Percentiles rank a stretch among this genome's conserved stretches.
phyloP scores from a whole-genome alignment of 2,797 vertebrate genomes.

The Sus cebifrons region DNA sequence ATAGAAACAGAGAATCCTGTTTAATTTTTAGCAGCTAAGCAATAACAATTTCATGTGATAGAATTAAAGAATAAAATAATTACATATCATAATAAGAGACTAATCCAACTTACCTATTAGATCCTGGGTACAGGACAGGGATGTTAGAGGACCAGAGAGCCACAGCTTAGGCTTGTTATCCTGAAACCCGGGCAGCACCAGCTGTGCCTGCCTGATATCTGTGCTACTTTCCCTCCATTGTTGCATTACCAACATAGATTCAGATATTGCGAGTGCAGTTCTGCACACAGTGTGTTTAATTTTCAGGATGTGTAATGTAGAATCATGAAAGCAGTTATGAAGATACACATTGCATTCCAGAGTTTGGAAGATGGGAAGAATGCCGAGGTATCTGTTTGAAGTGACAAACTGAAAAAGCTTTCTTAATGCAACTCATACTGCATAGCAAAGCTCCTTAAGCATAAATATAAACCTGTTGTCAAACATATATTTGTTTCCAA shows the following conservation, averaged over 20 bases:
- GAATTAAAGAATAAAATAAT: constrained; percentile 82
- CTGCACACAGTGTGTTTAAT: neutral
- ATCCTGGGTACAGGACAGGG: neutral
- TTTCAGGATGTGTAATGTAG: constrained; percentile 71
- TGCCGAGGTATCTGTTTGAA: constrained; percentile 40
- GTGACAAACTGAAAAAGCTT: constrained; percentile 58
- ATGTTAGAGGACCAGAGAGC: neutral
- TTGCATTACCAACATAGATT: neutral
- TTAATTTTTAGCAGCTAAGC: constrained; percentile 87
- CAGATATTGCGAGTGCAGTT: constrained; percentile 2
- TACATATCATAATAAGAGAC: constrained; percentile 68
- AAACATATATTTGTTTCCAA: neutral
- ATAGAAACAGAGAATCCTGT: constrained; percentile 85
- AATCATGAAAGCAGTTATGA: constrained; percentile 76
- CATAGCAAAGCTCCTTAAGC: constrained; percentile 47
- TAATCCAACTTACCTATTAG: constrained; percentile 60
- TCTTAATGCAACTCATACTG: neutral
- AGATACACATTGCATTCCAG: constrained; percentile 69
- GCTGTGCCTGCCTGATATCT: neutral
- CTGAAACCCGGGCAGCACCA: neutral
- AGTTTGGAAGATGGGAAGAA: constrained; percentile 60
- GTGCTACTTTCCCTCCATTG: constrained; percentile 15
- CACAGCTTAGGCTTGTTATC: neutral
- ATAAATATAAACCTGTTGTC: constrained; percentile 8
- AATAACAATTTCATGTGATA: constrained; percentile 83